A percentile compares a stretch with the other conserved stretches of the same genome.
Conservation (phyloP, 2,888 invertebrate genomes). For the Desoria tigrina region DNA sequence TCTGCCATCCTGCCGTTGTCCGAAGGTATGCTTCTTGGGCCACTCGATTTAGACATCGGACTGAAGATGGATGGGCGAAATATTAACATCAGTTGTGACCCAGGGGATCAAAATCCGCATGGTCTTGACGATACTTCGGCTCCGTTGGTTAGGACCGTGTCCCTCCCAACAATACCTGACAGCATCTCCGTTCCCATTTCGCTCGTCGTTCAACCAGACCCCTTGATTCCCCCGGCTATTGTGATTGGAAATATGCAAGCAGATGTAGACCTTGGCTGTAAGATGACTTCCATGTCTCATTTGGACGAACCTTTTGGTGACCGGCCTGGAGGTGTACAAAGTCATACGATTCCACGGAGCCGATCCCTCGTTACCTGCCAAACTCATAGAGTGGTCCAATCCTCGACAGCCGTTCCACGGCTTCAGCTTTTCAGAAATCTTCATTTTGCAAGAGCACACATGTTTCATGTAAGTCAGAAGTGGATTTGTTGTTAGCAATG, state of each 20-base stretch:
- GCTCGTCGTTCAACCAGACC: constrained; percentile 45
- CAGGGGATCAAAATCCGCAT: constrained; percentile 18
- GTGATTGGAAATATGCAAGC: constrained; percentile 41
- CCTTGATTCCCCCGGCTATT: constrained; percentile 36
- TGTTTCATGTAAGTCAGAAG: constrained; percentile 53
- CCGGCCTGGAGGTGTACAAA: background rate
- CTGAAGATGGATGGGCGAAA: constrained; percentile 16
- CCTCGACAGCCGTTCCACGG: constrained; percentile 31
- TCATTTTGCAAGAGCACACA: constrained; percentile 50
- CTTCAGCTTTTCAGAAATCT: constrained; percentile 51
- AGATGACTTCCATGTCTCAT: constrained; percentile 39
- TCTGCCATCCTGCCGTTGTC: constrained; percentile 29
- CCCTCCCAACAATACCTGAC: constrained; percentile 50
- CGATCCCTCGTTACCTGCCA: constrained; percentile 49
- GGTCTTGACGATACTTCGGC: constrained; percentile 26
- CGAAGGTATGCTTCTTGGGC: constrained; percentile 38
- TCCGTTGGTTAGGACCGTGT: constrained; percentile 46
- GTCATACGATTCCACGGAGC: constrained; percentile 33
- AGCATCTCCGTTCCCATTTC: constrained; percentile 40
- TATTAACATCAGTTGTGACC: constrained; percentile 21
- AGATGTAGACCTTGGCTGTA: constrained; percentile 38
- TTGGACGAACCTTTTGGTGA: constrained; percentile 17
- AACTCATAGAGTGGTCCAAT: constrained; percentile 38
- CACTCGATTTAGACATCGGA: constrained; percentile 30
- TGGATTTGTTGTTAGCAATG: constrained; percentile 5